These are phyloP conservation scores for Chloroceryle aenea DNA, from an alignment of 2,113 vertebrate genomes.

Conservation along the genomic window DNA sequence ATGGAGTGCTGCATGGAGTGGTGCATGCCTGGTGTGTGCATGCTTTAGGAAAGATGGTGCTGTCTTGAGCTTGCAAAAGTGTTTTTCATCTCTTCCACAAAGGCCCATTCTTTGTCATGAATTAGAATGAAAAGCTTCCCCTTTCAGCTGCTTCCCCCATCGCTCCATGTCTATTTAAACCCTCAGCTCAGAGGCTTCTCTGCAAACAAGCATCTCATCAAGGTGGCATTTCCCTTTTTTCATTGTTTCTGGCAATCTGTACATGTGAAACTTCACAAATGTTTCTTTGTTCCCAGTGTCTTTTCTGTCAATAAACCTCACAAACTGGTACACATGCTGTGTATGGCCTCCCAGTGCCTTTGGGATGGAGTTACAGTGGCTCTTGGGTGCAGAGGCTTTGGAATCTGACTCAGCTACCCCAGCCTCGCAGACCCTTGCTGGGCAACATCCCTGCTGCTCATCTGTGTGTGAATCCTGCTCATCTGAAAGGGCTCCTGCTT, in stretches of 20 bases:
- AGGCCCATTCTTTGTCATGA: slow-evolving; percentile 27
- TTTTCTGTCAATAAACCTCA: neutral
- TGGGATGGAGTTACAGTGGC: neutral
- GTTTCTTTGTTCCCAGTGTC: neutral
- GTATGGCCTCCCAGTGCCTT: neutral
- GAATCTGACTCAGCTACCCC: neutral
- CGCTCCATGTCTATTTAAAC: slow-evolving; percentile 23
- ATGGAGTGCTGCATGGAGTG: rapidly evolving
- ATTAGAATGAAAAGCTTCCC: slow-evolving; percentile 39
- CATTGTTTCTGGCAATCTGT: slow-evolving; percentile 54
- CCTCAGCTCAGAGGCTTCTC: neutral
- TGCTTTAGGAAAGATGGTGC: neutral
- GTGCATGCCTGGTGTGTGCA: neutral
- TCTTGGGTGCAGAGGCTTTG: neutral
- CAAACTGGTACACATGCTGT: rapidly evolving
- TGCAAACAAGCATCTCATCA: slow-evolving; percentile 54
- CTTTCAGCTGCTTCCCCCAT: slow-evolving; percentile 38
- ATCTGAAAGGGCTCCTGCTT: neutral
- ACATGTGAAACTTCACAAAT: slow-evolving; percentile 10
- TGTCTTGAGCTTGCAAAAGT: neutral
- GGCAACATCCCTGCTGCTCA: neutral
- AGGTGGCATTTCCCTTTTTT: slow-evolving; percentile 72
- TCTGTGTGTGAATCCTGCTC: neutral
- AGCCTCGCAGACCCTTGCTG: neutral
- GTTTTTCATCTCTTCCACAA: slow-evolving; percentile 26